Evolutionary conservation across 2,113 vertebrate species (phyloP).

Genomic region (Hippolais icterina): DNA sequence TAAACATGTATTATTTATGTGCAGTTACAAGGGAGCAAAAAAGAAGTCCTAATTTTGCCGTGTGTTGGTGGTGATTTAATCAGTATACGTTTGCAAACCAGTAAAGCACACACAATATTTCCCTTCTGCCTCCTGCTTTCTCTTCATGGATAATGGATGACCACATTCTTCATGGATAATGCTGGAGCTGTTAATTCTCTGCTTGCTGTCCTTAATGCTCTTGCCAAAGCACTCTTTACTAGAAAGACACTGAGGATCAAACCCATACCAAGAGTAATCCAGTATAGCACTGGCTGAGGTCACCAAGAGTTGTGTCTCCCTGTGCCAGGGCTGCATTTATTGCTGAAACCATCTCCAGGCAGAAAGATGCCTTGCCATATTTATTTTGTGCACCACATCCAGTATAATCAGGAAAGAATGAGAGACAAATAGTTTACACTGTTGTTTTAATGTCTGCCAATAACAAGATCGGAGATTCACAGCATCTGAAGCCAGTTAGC

Average conservation of each 20-base stretch:
- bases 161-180: neutral
- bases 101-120: neutral
- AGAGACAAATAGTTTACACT: constrained; percentile 20
- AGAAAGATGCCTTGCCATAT: neutral
- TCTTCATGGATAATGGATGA: neutral
- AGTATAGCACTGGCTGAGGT: neutral
- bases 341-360: neutral
- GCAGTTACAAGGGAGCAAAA: neutral
- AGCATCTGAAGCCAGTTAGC: constrained; percentile 64
- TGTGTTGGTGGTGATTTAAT: neutral
- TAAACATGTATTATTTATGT: neutral
- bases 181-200: neutral
- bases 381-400: neutral
- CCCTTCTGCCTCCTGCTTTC: neutral
- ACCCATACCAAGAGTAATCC: neutral
- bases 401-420: neutral
- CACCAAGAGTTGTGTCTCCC: neutral
- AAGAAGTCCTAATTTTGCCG: neutral
- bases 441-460: constrained; percentile 48
- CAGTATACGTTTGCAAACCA: neutral
- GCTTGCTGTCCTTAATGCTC: neutral
- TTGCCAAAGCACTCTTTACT: neutral
- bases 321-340: neutral
- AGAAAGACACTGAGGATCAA: constrained; percentile 5
- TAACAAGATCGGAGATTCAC: constrained; percentile 28